Percentiles rank a stretch among this genome's conserved stretches.
Evolutionary conservation across 2,797 vertebrate genomes (phyloP).

Genomic region (Etheostoma perlongum): DNA sequence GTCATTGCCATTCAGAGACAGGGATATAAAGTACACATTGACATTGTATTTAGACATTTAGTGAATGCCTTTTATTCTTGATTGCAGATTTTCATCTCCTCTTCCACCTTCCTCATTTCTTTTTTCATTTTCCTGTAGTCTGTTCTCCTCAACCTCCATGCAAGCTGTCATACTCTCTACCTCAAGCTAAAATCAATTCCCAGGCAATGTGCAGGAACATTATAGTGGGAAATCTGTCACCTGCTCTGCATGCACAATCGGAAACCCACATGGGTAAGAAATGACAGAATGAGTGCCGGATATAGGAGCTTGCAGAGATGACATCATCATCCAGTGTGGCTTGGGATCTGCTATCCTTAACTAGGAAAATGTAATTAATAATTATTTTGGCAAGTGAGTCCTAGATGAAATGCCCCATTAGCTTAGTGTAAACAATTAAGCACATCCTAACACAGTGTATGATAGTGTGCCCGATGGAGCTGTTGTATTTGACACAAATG

Average conservation of each 20-base stretch:
- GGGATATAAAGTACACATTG: neutral
- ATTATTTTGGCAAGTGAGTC: constrained; percentile 16
- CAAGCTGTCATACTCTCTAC: constrained; percentile 55
- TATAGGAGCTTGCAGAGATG: constrained; percentile 19
- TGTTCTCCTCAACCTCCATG: constrained; percentile 43
- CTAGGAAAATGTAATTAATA: constrained; percentile 17
- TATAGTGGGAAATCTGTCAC: constrained; percentile 53
- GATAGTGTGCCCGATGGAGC: neutral
- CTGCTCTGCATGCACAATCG: constrained; percentile 58
- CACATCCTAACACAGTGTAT: neutral
- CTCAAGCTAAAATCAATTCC: constrained; percentile 66
- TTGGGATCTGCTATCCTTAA: constrained; percentile 11
- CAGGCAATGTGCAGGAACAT: constrained; percentile 43
- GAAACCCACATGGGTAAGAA: constrained; percentile 31
- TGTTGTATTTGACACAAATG: constrained; percentile 15
- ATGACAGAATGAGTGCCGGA: constrained; percentile 27
- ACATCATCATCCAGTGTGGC: constrained; percentile 7
- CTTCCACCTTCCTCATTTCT: neutral
- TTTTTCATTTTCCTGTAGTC: constrained; percentile 20
- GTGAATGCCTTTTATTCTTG: constrained; percentile 27
- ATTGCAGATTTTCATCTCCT: constrained; percentile 10
- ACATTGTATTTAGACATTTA: constrained; percentile 28
- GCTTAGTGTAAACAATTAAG: neutral
- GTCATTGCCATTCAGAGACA: constrained; percentile 5
- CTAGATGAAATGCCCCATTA: constrained; percentile 25